These are phyloP conservation scores for Pelodytes ibericus DNA, from an alignment of 2,797 vertebrate species.

Conservation along the genomic window DNA sequence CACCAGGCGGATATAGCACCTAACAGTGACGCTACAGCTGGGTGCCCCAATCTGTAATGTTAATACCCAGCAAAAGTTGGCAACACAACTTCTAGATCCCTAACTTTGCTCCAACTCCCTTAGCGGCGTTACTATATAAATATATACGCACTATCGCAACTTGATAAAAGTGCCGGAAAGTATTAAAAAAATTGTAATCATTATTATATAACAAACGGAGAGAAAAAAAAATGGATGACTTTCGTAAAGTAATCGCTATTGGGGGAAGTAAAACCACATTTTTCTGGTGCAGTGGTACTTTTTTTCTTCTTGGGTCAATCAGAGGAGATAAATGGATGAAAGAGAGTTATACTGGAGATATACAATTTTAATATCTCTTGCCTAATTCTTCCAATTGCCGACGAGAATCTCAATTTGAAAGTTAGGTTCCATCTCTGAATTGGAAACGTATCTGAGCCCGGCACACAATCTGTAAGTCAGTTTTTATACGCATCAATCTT, in stretches of 20 bases:
- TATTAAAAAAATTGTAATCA: no score
- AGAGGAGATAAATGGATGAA: slow-evolving; percentile 5
- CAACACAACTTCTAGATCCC: no score
- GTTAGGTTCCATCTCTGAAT: slow-evolving; percentile 17
- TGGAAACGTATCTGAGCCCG: slow-evolving; percentile 6
- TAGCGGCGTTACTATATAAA: no score
- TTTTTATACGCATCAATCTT: slow-evolving; percentile 33
- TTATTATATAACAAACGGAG: no score
- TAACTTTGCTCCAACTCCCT: no score
- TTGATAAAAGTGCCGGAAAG: no score
- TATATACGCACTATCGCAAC: no score
- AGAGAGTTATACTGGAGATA: background rate
- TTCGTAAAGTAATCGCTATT: background rate
- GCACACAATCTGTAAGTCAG: slow-evolving; percentile 11
- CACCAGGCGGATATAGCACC: no score
- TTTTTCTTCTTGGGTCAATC: slow-evolving; percentile 23
- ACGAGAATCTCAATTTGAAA: slow-evolving; percentile 24
- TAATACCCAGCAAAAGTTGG: no score
- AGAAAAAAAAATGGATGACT: slow-evolving; percentile 4
- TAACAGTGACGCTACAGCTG: no score
- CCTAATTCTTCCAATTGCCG: slow-evolving; percentile 13
- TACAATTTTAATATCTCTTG: slow-evolving; percentile 6
- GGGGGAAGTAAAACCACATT: background rate
- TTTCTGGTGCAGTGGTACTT: background rate
- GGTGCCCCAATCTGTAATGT: no score